Evolutionary conservation across 2,888 invertebrate genomes (phyloP), one percentile per base, ranked within the genome.

Genomic region (Platerodrilus igneus): DNA sequence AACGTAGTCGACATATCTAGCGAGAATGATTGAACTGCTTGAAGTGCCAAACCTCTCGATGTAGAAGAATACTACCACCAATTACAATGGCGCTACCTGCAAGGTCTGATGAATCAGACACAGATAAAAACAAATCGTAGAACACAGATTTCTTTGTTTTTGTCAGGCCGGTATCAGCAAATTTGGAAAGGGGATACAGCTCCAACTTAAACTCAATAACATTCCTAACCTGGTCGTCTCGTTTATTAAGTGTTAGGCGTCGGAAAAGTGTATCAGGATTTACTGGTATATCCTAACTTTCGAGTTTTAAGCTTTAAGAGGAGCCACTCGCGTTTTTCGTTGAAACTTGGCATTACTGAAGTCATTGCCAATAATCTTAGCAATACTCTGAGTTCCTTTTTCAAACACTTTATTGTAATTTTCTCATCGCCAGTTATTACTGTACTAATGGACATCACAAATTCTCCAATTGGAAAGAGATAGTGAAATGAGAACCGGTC

Each of bases 351-450:
- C 29, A 11, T 18, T 10, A 4, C 9, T 19, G 19, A 30, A 30
- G 11, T 18, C 11, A 11, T 19, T 18, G 10, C 29, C 29, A 19
- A 30, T 19, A 19, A 10, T 19, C 11, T 30, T 30, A 10, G 19
- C 29, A 18, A 30, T 30, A 18, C 11, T 4, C 11, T 30, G 4
- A 27, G 19, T 30, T 18, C 29, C 18, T 4, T 14, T 21, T 13
- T 22, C 32, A 14, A 21, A 21, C 21, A 15, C 21, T 22, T 32
- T 9, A 32, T 32, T 21, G 11, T 22, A 22, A 32, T 32, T 4
- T 20, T 32, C 4, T 32, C 22, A 32, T 32, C 15, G 15, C 32
- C 32, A 15, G 15, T 22, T 21, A 32, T n/a, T n/a, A n/a, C n/a
- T n/a, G n/a, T n/a, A 20, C 21, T 22, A 21, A 14, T 22, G 3